These are phyloP conservation scores for Muntiacus reevesi DNA, from an alignment of 2,113 vertebrate genomes.

Conservation along the genomic window DNA sequence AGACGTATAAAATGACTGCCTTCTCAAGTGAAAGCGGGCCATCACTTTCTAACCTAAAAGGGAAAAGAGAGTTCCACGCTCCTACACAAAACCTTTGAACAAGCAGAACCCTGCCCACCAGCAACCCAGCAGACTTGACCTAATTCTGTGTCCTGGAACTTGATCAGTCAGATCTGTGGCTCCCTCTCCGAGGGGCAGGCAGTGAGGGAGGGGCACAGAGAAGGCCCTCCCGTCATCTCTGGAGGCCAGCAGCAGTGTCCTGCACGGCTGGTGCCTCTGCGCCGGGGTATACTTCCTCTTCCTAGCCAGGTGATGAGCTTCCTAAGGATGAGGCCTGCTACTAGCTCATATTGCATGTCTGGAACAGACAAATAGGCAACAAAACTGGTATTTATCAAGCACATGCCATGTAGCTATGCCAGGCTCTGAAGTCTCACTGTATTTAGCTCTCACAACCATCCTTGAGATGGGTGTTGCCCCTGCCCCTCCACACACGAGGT, in stretches of 20 bases:
- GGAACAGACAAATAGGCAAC: neutral
- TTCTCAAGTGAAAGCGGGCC: neutral
- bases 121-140: neutral
- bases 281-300: neutral
- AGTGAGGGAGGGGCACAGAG: neutral
- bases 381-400: neutral
- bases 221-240: neutral
- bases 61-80: neutral
- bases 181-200: neutral
- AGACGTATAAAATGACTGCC: neutral
- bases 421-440: neutral
- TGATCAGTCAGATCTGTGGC: neutral
- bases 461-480: neutral
- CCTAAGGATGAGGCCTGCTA: neutral
- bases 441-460: neutral
- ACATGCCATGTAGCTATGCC: neutral
- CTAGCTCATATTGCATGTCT: neutral
- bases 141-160: neutral
- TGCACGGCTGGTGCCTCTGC: accelerated
- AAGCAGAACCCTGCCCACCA: neutral
- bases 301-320: neutral
- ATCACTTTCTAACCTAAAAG: neutral
- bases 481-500: neutral
- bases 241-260: neutral
- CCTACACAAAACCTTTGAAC: neutral